Evolutionary conservation across 2,888 invertebrate species (phyloP).

Genomic region (Epinotia brunnichana): DNA sequence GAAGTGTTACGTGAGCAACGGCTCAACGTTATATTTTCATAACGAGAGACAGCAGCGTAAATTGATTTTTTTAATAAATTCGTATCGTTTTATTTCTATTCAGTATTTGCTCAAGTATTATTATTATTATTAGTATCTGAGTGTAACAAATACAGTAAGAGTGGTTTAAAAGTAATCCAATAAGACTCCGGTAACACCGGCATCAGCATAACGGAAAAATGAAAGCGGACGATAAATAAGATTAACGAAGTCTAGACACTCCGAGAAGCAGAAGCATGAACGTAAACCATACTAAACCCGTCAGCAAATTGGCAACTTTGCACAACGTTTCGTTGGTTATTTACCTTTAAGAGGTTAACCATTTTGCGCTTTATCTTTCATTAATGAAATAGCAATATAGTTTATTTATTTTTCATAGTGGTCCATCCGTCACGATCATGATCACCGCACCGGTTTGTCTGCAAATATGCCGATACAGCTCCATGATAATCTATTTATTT

Average conservation of each 20-base stretch:
- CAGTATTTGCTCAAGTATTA: too few species aligned
- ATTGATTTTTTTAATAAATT: too few species aligned
- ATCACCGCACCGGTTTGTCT: too few species aligned
- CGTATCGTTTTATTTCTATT: too few species aligned
- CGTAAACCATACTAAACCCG: conserved; percentile 4
- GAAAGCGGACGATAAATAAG: conserved; percentile 30
- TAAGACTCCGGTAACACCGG: conserved; percentile 16
- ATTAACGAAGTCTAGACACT: conserved; percentile 41
- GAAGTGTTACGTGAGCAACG: too few species aligned
- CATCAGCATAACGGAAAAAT: conserved; percentile 9
- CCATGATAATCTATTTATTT: too few species aligned
- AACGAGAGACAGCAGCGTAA: too few species aligned
- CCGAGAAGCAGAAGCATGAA: conserved; percentile 5
- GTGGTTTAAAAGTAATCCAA: conserved; percentile 13
- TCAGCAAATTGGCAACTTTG: conserved; percentile 12
- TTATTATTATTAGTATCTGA: too few species aligned
- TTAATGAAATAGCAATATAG: background rate
- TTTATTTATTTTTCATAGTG: background rate
- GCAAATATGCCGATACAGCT: background rate
- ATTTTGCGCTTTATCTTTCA: background rate
- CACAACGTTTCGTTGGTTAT: conserved; percentile 3
- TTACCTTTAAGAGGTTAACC: background rate
- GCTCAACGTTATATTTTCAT: too few species aligned
- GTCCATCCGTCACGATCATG: background rate
- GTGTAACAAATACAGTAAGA: background rate